A percentile compares a stretch with the other conserved stretches of the same genome.
phyloP scores from a whole-genome alignment of 1,140 invertebrate genomes.

The Samia ricini region DNA sequence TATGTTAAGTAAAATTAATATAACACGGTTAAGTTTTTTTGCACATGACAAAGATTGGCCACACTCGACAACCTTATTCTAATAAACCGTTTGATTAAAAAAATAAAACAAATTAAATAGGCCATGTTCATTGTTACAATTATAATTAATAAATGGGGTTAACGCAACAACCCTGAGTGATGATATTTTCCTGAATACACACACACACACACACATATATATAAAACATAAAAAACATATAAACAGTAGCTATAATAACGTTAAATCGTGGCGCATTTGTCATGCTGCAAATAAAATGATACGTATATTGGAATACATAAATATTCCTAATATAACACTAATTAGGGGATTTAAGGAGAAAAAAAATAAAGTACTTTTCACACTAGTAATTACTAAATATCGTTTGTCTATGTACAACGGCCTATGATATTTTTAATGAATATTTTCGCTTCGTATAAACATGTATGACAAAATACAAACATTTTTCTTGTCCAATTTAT shows the following conservation, averaged over 20 bases:
- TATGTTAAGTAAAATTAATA: conserved; percentile 66
- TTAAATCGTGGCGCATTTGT: conserved; percentile 43
- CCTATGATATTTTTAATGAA: conserved; percentile 73
- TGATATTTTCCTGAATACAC: too few relatives aligned
- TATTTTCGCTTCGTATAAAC: conserved; percentile 72
- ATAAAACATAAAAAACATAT: conserved; percentile 7
- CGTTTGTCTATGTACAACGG: conserved; percentile 74
- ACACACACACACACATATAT: conserved; percentile 5
- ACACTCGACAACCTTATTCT: conserved; percentile 36
- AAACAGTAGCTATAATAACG: conserved; percentile 18
- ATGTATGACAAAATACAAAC: conserved; percentile 76
- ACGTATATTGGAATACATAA: conserved; percentile 62
- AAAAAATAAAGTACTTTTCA: conserved; percentile 59
- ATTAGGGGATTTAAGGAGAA: conserved; percentile 65
- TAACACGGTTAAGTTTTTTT: conserved; percentile 54
- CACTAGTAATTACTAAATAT: conserved; percentile 67
- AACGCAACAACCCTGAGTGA: conserved; percentile 47
- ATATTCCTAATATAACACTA: conserved; percentile 64
- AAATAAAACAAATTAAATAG: conserved; percentile 64
- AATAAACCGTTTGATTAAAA: conserved; percentile 5
- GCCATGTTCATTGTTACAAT: conserved; percentile 68
- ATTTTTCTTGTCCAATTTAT: conserved; percentile 61
- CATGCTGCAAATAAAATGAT: conserved; percentile 54
- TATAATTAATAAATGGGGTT: conserved; percentile 54
- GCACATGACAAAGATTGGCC: conserved; percentile 55